phyloP scores from a whole-genome alignment of 1,140 invertebrate species.

The Kradibia gibbosae region DNA sequence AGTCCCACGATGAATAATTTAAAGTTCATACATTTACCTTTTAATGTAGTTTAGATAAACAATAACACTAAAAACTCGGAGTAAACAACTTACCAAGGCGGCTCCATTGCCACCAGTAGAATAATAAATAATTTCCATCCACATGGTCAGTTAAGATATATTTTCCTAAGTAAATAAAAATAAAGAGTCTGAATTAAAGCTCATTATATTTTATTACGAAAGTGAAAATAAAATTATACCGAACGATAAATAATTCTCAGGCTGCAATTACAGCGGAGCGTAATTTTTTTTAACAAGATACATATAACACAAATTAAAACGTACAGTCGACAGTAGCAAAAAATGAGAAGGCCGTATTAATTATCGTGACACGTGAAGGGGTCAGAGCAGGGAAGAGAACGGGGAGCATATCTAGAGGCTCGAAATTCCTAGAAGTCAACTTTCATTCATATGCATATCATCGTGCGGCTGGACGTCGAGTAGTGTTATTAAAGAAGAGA shows the following conservation, averaged over 20 bases:
- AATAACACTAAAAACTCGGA: no score
- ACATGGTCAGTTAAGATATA: background rate
- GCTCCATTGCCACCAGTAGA: background rate
- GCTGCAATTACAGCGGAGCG: conserved; percentile 2
- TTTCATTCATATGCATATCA: conserved; percentile 61
- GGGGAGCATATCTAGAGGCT: background rate
- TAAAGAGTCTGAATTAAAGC: background rate
- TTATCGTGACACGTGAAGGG: conserved; percentile 28
- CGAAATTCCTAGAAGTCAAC: conserved; percentile 56
- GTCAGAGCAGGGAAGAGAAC: background rate
- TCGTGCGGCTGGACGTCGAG: conserved; percentile 21
- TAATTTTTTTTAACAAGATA: conserved; percentile 23
- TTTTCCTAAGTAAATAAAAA: background rate
- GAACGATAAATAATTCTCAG: conserved; percentile 14
- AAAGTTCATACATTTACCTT: background rate
- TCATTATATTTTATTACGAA: conserved; percentile 26
- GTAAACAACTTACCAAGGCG: no score
- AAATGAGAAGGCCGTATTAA: conserved; percentile 15
- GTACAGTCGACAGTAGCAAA: background rate
- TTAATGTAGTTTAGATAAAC: background rate
- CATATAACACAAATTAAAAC: conserved; percentile 7
- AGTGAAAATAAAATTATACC: background rate
- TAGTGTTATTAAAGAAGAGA: conserved; percentile 52
- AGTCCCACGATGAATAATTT: no score
- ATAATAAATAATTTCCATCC: background rate